phyloP scores from a whole-genome alignment of 2,113 vertebrate genomes.

The Peromyscus polionotus region DNA sequence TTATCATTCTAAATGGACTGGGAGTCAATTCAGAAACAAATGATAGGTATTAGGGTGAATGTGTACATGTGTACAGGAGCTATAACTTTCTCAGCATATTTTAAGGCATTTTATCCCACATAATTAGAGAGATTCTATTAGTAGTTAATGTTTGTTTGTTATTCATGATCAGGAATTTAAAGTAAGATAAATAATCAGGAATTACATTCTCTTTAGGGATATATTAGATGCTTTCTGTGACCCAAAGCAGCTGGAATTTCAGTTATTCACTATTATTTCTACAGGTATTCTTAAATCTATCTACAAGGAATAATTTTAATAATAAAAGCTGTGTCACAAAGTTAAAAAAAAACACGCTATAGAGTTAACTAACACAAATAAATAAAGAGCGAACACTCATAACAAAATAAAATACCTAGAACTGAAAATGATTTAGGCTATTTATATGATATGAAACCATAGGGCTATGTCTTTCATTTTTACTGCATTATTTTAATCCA shows the following conservation, averaged over 20 bases:
- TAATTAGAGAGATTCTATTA: not conserved
- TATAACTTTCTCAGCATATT: not conserved
- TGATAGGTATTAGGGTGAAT: not conserved
- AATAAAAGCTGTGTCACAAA: not conserved
- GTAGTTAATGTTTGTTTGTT: not conserved
- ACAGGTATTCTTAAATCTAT: not conserved
- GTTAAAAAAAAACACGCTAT: not conserved
- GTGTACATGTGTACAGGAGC: rapidly evolving
- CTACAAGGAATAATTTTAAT: not conserved
- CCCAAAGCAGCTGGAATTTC: not conserved
- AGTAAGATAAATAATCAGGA: not conserved
- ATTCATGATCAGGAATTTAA: not conserved
- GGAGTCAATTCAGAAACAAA: not conserved
- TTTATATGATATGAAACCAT: not conserved
- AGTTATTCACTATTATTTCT: not conserved
- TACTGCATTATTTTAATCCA: not conserved
- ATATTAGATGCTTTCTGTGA: not conserved
- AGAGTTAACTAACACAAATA: not conserved
- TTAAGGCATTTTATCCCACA: not conserved
- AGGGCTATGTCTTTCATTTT: not conserved
- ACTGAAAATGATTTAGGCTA: not conserved
- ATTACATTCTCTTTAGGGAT: not conserved
- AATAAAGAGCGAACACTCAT: not conserved
- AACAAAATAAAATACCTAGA: not conserved
- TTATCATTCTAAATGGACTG: not conserved